Evolutionary conservation across 2,113 vertebrate species (phyloP), one percentile per base, ranked within the genome.

Genomic region (Clarias macrocephalus): DNA sequence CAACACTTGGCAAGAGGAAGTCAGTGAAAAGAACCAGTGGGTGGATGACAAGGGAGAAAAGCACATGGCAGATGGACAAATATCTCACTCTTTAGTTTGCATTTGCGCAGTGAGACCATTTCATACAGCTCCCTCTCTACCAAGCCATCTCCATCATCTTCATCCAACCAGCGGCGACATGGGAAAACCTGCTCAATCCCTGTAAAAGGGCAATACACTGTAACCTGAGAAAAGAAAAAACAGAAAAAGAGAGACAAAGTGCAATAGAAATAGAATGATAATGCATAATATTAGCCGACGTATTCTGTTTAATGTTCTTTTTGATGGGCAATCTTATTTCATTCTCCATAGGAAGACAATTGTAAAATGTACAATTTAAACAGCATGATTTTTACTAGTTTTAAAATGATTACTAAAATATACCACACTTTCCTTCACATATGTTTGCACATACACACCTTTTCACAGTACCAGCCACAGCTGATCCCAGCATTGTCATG

Each of bases 381-480:
- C 15, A 23, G 37, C 37, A 37, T 33, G 25, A 25, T 15, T 48
- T 48, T 48, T 48, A 8, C 7, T 48, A 8, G 6, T 28, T 28
- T 54, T 57, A 19, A 80, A 30, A 18, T 57, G 28, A 15, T 12
- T n/a, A 15, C 23, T 19, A n/a, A 57, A 56, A 57, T 12, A 57
- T 12, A 59, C 1, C 1, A 11, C n/a, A 33, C 10, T 59, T 30
- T 79, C n/a, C 57, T 79, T 57, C 18, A 80, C 5, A 5, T 13
- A 52, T 76, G 54, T 18, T n/a, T 19, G 54, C 16, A 37, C 11
- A 66, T 54, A 52, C 95, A 92, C 85, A 99, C 98, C 98, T 99
- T 99, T 91, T 99, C 97, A 52, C 98, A 99, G 92, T 97, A 97
- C 98, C 98, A 99, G 28, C 98, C 98, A 1, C 96, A 96, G 70